Evolutionary conservation across 2,113 vertebrate genomes (phyloP).

Genomic region (Taxidea taxus): DNA sequence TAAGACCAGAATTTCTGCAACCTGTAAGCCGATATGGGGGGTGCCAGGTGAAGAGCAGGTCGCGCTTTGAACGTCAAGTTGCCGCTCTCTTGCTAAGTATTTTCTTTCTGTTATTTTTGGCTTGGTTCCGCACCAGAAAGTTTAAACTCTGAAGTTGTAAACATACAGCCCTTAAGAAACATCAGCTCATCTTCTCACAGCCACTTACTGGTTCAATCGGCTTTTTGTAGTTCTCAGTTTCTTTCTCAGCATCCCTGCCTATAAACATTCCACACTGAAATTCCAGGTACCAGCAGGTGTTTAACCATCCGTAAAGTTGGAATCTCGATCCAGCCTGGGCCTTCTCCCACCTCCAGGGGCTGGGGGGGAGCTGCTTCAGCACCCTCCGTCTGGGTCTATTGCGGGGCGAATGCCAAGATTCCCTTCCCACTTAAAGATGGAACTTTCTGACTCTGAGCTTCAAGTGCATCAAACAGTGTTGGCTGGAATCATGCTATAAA

Average conservation of each 20-base stretch:
- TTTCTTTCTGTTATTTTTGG: neutral
- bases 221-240: neutral
- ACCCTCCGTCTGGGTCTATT: no score
- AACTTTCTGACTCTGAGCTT: neutral
- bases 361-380: neutral
- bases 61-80: neutral
- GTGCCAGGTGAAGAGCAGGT: neutral
- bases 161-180: neutral
- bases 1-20: neutral
- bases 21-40: neutral
- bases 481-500: neutral
- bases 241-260: neutral
- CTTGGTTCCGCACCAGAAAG: neutral
- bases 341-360: neutral
- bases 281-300: neutral
- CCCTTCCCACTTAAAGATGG: neutral
- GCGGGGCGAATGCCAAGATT: neutral
- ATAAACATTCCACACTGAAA: neutral
- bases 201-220: neutral
- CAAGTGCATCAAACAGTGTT: neutral
- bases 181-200: neutral
- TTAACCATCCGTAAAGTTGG: neutral
- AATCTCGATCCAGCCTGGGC: accelerated
- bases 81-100: neutral
- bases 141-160: neutral